Conservation (phyloP, 1,140 invertebrate genomes). For the Anthonomus grandis region DNA sequence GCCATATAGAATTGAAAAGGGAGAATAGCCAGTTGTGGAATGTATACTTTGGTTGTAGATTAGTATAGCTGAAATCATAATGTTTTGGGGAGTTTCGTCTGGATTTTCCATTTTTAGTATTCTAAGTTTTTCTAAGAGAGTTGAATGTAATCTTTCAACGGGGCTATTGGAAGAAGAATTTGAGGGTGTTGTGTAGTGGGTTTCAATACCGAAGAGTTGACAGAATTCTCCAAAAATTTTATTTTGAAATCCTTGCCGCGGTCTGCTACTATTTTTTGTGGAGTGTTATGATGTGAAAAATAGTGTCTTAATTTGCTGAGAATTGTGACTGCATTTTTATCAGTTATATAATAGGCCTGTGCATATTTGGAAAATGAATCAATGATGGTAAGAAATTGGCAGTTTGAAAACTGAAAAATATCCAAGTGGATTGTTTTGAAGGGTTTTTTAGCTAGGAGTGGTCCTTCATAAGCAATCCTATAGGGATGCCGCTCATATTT, state of each 20-base stretch:
- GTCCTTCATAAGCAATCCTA: slow-evolving; percentile 9
- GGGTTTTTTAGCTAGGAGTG: slow-evolving; percentile 30
- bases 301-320: slow-evolving; percentile 30
- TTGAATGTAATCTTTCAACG: slow-evolving; percentile 34
- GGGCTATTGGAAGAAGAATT: slow-evolving; percentile 28
- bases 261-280: slow-evolving; percentile 34
- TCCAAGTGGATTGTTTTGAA: slow-evolving; percentile 37
- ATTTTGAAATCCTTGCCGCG: slow-evolving; percentile 32
- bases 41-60: slow-evolving; percentile 33
- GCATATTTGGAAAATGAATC: slow-evolving; percentile 29
- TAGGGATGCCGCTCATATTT: slow-evolving; percentile 23
- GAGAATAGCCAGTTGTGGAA: no score
- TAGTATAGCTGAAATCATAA: slow-evolving; percentile 20
- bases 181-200: no score
- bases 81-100: slow-evolving; percentile 13
- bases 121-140: slow-evolving; percentile 31
- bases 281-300: slow-evolving; percentile 27
- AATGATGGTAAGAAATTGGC: slow-evolving; percentile 34
- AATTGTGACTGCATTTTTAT: slow-evolving; percentile 16
- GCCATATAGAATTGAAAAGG: no score
- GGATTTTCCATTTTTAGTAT: slow-evolving; percentile 19
- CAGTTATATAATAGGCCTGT: no score
- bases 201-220: slow-evolving; percentile 29
- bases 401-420: slow-evolving; percentile 25
- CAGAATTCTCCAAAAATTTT: slow-evolving; percentile 31